A percentile compares a stretch with the other conserved stretches of the same genome.
Conservation (phyloP, 1,140 invertebrate species). For the Sminthurinus signatus region DNA sequence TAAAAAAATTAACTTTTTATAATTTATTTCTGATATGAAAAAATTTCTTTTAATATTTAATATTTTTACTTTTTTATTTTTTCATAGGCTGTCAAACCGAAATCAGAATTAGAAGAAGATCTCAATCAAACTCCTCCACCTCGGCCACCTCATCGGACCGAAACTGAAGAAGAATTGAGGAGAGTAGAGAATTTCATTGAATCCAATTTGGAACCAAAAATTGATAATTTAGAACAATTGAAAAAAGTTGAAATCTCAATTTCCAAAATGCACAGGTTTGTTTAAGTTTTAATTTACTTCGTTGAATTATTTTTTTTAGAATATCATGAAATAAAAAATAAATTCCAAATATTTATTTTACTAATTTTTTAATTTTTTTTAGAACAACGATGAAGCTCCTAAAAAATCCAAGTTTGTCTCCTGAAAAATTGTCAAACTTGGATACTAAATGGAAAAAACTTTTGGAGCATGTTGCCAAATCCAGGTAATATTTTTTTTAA, state of each 20-base stretch:
- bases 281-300: neutral
- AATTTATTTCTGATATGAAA: neutral
- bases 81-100: neutral
- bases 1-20: neutral
- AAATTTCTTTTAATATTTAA: neutral
- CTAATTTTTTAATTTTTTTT: neutral
- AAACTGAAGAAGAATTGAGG: slow-evolving; percentile 5
- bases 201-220: neutral
- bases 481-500: too few relatives aligned
- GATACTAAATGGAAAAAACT: slow-evolving; percentile 3
- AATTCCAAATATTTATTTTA: neutral
- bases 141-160: neutral
- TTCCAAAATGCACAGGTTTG: slow-evolving; percentile 13
- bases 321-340: too few relatives aligned
- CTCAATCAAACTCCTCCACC: neutral
- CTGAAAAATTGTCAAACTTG: neutral
- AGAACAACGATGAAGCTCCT: slow-evolving; percentile 3
- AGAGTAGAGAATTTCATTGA: slow-evolving; percentile 1
- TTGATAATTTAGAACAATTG: neutral
- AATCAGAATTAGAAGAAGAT: slow-evolving; percentile 1
- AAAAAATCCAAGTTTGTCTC: neutral
- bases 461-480: neutral
- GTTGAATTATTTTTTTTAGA: too few relatives aligned
- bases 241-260: slow-evolving; percentile 3
- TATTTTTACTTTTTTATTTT: neutral